A percentile compares a stretch with the other conserved stretches of the same genome.
Evolutionary conservation across 92 coral and sea anemone species (phyloP).

Genomic region (Siderastrea radians): DNA sequence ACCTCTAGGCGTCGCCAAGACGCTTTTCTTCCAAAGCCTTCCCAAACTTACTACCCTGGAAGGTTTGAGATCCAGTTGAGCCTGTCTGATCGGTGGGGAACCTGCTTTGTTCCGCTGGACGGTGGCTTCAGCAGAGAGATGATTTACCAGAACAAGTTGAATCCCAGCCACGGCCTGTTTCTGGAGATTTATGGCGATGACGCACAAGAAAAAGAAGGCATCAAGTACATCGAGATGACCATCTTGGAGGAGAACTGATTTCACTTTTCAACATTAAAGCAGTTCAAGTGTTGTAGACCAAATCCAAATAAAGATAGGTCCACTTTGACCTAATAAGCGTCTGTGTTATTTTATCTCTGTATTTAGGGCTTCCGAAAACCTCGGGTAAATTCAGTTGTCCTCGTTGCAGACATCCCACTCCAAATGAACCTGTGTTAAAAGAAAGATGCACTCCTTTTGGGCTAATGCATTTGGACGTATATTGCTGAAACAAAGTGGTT

Average conservation of each 20-base stretch:
- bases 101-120: conserved; percentile 30
- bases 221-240: conserved; percentile 33
- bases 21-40: conserved; percentile 4
- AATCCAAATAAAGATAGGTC: background rate
- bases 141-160: conserved; percentile 27
- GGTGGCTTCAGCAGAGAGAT: conserved; percentile 38
- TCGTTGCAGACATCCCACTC: too few relatives aligned
- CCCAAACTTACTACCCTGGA: conserved; percentile 26
- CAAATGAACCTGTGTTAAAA: too few relatives aligned
- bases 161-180: conserved; percentile 11
- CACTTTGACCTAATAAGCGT: background rate
- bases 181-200: conserved; percentile 40
- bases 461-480: too few relatives aligned
- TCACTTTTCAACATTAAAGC: background rate
- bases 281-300: background rate
- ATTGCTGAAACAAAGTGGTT: too few relatives aligned
- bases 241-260: conserved; percentile 13
- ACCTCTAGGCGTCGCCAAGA: background rate
- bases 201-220: conserved; percentile 19
- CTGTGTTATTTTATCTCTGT: too few relatives aligned
- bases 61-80: conserved; percentile 10
- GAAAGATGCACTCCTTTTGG: too few relatives aligned
- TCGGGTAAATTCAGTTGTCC: too few relatives aligned
- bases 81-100: conserved; percentile 42
- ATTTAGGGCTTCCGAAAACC: too few relatives aligned